Conservation (phyloP, 1,140 invertebrate genomes). For the Ips nitidus region DNA sequence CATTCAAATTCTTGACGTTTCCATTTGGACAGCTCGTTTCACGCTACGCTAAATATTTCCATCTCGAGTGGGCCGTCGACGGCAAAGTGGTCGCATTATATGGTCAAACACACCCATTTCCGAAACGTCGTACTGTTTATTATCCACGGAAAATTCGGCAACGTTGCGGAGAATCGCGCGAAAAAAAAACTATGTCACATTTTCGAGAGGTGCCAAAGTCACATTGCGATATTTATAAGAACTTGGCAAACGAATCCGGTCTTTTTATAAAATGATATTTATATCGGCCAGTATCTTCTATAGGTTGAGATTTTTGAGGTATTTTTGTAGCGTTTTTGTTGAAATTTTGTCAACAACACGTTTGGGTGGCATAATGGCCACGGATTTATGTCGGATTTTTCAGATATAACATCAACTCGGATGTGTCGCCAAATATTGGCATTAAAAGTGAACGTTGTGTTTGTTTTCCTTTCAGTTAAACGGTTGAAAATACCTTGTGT, state of each 20-base stretch:
- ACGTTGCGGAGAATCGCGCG: not conserved
- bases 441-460: too few species aligned
- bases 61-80: not conserved
- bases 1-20: not conserved
- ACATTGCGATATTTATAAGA: slow-evolving; percentile 22
- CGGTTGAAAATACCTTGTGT: too few species aligned
- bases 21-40: not conserved
- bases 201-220: slow-evolving; percentile 9
- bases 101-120: not conserved
- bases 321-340: not conserved
- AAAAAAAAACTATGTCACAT: slow-evolving; percentile 12
- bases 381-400: slow-evolving; percentile 1
- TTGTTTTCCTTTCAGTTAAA: too few species aligned
- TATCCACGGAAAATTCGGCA: not conserved
- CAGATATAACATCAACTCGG: not conserved
- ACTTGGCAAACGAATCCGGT: slow-evolving; percentile 14
- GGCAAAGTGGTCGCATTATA: not conserved
- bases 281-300: not conserved
- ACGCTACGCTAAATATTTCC: slow-evolving; percentile 1
- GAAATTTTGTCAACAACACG: slow-evolving; percentile 1
- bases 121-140: slow-evolving; percentile 1
- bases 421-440: not conserved
- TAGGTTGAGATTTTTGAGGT: not conserved
- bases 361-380: not conserved
- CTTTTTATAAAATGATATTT: slow-evolving; percentile 21